These are phyloP conservation scores for Acleris emargana DNA, from an alignment of 2,888 invertebrate species.

Conservation along the genomic window DNA sequence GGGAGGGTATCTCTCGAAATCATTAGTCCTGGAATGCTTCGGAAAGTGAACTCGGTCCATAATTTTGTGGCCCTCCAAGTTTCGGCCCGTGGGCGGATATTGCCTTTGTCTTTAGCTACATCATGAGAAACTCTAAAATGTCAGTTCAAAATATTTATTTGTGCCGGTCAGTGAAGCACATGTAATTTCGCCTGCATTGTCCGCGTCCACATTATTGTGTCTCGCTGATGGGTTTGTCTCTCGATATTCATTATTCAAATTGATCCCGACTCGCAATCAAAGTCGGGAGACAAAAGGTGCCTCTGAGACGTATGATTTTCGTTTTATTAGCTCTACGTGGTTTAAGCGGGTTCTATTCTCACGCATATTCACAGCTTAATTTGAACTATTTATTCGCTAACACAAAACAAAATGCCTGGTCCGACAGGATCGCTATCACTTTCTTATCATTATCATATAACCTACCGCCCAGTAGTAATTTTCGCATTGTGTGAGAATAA, in stretches of 20 bases:
- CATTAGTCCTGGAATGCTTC: slow-evolving; percentile 80
- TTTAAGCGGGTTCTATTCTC: neutral
- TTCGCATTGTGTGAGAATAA: too few relatives aligned
- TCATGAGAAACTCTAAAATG: slow-evolving; percentile 67
- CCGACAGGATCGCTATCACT: too few relatives aligned
- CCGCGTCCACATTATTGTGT: slow-evolving; percentile 66
- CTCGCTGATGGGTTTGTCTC: slow-evolving; percentile 64
- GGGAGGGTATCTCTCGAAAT: slow-evolving; percentile 81
- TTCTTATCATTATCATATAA: too few relatives aligned
- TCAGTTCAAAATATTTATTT: slow-evolving; percentile 77
- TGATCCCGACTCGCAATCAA: slow-evolving; percentile 48
- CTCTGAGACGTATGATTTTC: slow-evolving; percentile 2
- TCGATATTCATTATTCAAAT: slow-evolving; percentile 62
- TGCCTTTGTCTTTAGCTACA: slow-evolving; percentile 75
- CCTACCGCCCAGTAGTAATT: too few relatives aligned
- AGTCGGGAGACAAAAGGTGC: neutral
- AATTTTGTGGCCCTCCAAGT: slow-evolving; percentile 73
- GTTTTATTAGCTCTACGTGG: neutral
- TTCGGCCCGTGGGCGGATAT: slow-evolving; percentile 73
- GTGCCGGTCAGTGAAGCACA: slow-evolving; percentile 62
- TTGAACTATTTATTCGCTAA: neutral
- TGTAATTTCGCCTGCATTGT: slow-evolving; percentile 72
- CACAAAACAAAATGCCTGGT: neutral
- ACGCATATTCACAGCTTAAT: too few relatives aligned
- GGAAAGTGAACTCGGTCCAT: slow-evolving; percentile 70